Conservation (phyloP, 2,888 invertebrate species). For the Xanthorhoe spadicearia region DNA sequence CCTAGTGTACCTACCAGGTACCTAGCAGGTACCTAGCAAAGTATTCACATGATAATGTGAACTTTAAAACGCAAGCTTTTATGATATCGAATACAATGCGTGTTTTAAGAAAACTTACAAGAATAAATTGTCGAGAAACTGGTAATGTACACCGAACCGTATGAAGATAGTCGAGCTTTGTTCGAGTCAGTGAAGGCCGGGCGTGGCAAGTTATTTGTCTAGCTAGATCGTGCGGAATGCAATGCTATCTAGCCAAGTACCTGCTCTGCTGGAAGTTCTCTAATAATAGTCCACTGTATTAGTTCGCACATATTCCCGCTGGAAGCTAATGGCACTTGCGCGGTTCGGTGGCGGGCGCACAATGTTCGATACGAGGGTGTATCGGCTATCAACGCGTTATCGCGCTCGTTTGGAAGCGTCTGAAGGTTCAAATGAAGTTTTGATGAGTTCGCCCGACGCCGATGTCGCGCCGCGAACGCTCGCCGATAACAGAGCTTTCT, state of each 20-base stretch:
- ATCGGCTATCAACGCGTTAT: conserved; percentile 39
- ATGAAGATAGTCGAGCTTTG: conserved; percentile 2
- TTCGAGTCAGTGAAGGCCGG: conserved; percentile 23
- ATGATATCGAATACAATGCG: conserved; percentile 8
- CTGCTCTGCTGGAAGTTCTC: conserved; percentile 15
- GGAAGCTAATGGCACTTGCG: conserved; percentile 29
- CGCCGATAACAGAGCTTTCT: conserved; percentile 10
- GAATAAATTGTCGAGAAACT: conserved; percentile 17
- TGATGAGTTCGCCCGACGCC: conserved; percentile 37
- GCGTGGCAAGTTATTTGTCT: conserved; percentile 51
- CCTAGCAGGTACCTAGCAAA: neutral
- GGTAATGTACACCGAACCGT: conserved; percentile 38
- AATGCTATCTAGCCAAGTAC: conserved; percentile 29
- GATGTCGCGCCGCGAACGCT: conserved; percentile 12
- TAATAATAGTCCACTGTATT: conserved; percentile 12
- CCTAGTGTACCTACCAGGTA: neutral
- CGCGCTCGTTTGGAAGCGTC: conserved; percentile 35
- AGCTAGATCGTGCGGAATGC: conserved; percentile 53
- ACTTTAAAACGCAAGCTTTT: conserved; percentile 1
- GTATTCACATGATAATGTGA: neutral
- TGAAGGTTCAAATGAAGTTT: conserved; percentile 38
- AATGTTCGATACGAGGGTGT: conserved; percentile 34
- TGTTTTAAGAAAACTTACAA: neutral
- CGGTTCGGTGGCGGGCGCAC: conserved; percentile 9
- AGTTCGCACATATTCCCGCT: conserved; percentile 27